Base-by-base conservation (phyloP, 2,888 invertebrate genomes). In the Galeopsomyia nigrocyanea region DNA sequence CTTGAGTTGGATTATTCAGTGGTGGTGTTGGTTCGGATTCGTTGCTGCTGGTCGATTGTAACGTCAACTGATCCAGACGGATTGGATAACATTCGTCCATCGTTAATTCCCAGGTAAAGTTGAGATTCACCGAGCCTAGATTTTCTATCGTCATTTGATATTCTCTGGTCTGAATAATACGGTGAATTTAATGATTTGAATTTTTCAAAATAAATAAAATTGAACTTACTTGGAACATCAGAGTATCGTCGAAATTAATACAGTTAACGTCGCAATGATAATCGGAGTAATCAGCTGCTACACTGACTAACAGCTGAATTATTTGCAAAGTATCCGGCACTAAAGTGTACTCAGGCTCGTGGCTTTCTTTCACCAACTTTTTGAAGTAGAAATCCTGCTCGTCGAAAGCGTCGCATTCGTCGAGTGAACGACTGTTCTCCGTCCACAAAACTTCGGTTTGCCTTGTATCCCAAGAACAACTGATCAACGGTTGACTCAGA, bases 181-280 rank as follows among this genome's bases (percentile, higher is more conserved):
- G 31, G n/a, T 22, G 49, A 49, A 49, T 31, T 26, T 47, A 58
- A n/a, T 31, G 14, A 57, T 21, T 46, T n/a, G 9, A 13, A 22
- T 26, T 26, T 26, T 26, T 2, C 26, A 26, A 26, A 26, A n/a
- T 3, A 7, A 51, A 57, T 17, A 1, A 57, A n/a, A 21, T n/a
- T 19, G 46, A 17, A 14, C 19, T 68, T 56, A 88, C 88, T 82
- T 88, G 87, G 69, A 87, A 90, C 79, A 91, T 88, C 76, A 89
- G 89, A 0, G 91, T 91, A 76, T 91, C 90, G 3, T 83, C 83
- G 73, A 91, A 87, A 60, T 79, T 61, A 21, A 88, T 87, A 58
- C 88, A 86, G 3, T 82, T 77, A n/a, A 88, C 80, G 2, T 83
- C 79, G 75, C 88, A 89, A 0, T 76, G 74, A 76, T 89, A 91